Evolutionary conservation across 2,113 vertebrate genomes (phyloP), one percentile per base, ranked within the genome.

Genomic region (Rhinogobius similis): DNA sequence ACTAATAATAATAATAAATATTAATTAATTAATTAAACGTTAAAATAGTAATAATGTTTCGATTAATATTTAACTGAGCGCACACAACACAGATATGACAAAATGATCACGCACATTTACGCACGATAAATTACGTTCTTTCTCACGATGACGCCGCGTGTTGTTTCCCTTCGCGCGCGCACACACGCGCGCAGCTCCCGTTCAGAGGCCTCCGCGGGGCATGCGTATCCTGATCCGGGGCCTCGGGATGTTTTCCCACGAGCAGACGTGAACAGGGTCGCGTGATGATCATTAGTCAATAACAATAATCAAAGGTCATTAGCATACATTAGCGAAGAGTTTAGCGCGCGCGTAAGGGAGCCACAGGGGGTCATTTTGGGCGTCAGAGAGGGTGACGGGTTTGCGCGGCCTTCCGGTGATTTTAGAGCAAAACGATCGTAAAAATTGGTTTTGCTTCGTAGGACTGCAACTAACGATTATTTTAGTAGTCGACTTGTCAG

Each of bases 261-360:
- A 69, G 67, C 29, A 29, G 62, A 53, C 29, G 63, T 29, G 12
- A 75, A 85, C 82, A 48, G 46, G 79, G 46, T 50, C 46, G 44
- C 64, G 61, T 23, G 55, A 41, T 63, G 66, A 86, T 77, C 70
- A 83, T 85, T 79, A 89, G 82, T 88, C 86, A 82, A 87, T 91
- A 84, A 84, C 78, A 83, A 89, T 86, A 78, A 90, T 56, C 50
- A 52, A 26, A 52, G 58, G 69, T 75, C 78, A 89, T 90, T 83
- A 85, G 75, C 79, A 72, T 76, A 65, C 14, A 82, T 86, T 82
- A 75, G 69, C 44, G 76, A 7, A 50, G 58, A 70, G 79, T 77
- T 79, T 62, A 50, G 74, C 41, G 67, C 64, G 83, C 72, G 62
- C 67, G 67, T 82, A 38, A 61, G 29, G 68, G 58, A 68, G 68